Evolutionary conservation across 2,888 invertebrate genomes (phyloP).

Genomic region (Drosophila nr. medialis): DNA sequence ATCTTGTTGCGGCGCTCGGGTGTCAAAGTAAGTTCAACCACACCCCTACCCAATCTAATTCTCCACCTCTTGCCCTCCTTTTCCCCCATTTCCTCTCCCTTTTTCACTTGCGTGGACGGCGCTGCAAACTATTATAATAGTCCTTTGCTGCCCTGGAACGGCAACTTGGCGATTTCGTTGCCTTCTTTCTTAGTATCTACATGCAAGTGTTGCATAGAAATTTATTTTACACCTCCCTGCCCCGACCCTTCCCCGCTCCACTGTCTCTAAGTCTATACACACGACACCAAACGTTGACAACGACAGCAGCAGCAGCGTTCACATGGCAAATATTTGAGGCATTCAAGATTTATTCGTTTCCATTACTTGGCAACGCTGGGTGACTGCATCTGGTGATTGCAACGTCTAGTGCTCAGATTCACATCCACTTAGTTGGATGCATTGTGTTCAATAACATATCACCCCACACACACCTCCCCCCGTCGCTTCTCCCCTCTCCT

Average conservation of each 20-base stretch:
- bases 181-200: conserved; percentile 19
- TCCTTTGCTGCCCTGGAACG: conserved; percentile 19
- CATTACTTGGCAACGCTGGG: conserved; percentile 42
- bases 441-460: conserved; percentile 35
- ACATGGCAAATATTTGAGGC: conserved; percentile 69
- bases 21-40: conserved; percentile 62
- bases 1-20: conserved; percentile 70
- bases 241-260: not conserved
- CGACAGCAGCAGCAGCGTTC: conserved; percentile 25
- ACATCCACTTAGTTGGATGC: conserved; percentile 47
- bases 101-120: conserved; percentile 46
- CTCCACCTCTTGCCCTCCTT: not conserved
- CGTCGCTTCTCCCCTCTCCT: not conserved
- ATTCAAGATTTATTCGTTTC: conserved; percentile 74
- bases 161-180: conserved; percentile 61
- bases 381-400: conserved; percentile 44
- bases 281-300: conserved; percentile 19
- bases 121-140: conserved; percentile 73
- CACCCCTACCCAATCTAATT: conserved; percentile 2
- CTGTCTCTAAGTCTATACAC: conserved; percentile 13
- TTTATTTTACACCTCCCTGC: conserved; percentile 38
- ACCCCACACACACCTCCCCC: not conserved
- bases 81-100: not conserved
- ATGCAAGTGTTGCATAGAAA: conserved; percentile 50
- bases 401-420: conserved; percentile 34